phyloP scores from a whole-genome alignment of 2,888 invertebrate species.

The Podabrus alpinus region DNA sequence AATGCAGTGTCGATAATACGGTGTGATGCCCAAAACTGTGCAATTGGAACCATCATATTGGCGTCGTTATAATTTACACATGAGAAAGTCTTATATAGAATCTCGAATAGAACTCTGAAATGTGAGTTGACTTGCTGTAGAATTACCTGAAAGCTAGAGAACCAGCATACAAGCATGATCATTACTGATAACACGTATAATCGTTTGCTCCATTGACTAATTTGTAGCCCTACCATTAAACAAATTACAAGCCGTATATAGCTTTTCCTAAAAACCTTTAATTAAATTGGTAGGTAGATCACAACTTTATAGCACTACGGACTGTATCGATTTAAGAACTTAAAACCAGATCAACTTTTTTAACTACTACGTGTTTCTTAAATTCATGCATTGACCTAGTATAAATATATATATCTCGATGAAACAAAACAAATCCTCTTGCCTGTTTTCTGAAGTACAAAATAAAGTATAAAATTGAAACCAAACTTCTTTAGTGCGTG shows the following conservation, averaged over 20 bases:
- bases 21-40: too few species aligned
- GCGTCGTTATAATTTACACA: too few species aligned
- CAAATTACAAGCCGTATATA: not conserved
- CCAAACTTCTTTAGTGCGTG: too few species aligned
- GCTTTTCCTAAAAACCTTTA: not conserved
- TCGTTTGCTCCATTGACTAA: not conserved
- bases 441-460: too few species aligned
- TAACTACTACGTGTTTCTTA: too few species aligned
- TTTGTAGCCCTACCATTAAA: not conserved
- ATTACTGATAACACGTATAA: not conserved
- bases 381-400: too few species aligned
- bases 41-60: too few species aligned
- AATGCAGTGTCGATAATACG: too few species aligned
- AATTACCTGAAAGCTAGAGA: not conserved
- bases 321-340: not conserved
- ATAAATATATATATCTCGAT: too few species aligned
- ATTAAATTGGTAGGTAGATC: not conserved
- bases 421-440: too few species aligned
- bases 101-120: not conserved
- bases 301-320: not conserved
- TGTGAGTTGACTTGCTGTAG: not conserved
- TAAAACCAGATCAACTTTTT: not conserved
- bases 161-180: not conserved
- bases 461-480: too few species aligned
- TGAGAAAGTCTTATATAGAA: not conserved